Percentiles rank a stretch among this genome's conserved stretches.
Evolutionary conservation across 2,888 invertebrate species (phyloP).

Genomic region (Drosophila limbata): DNA sequence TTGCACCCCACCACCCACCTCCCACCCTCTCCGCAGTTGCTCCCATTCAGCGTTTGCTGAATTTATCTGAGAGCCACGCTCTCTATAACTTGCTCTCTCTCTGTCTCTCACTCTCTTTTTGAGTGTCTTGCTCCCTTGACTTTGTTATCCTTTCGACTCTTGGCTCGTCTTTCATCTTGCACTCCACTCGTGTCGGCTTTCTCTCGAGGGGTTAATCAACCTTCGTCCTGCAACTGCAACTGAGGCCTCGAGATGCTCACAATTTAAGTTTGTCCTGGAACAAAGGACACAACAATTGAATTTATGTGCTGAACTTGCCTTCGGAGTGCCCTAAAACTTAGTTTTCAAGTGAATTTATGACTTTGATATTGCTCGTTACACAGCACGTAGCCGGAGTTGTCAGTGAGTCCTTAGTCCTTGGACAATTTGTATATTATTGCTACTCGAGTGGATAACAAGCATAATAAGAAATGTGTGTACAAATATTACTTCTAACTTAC

Average conservation of each 20-base stretch:
- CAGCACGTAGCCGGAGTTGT: conserved; percentile 20
- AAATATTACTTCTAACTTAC: not conserved
- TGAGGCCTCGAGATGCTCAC: conserved; percentile 24
- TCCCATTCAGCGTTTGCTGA: conserved; percentile 60
- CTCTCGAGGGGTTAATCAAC: conserved; percentile 74
- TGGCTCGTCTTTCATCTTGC: conserved; percentile 35
- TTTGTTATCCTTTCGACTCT: conserved; percentile 35
- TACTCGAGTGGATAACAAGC: not conserved
- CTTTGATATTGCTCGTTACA: conserved; percentile 18
- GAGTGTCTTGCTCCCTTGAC: conserved; percentile 7
- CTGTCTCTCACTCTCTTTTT: not conserved
- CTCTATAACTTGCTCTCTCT: not conserved
- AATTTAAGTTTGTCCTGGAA: conserved; percentile 39
- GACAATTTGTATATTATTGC: conserved; percentile 11
- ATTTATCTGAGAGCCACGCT: conserved; percentile 65
- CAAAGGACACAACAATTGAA: conserved; percentile 45
- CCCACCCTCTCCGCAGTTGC: conserved; percentile 12
- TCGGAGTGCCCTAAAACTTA: conserved; percentile 30
- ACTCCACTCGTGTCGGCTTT: conserved; percentile 37
- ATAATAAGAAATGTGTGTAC: not conserved
- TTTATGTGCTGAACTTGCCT: conserved; percentile 47
- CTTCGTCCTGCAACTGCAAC: conserved; percentile 46
- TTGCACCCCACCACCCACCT: conserved; percentile 26
- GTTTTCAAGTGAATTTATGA: conserved; percentile 45
- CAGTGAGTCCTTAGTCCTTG: conserved; percentile 12